A percentile compares a stretch with the other conserved stretches of the same genome.
phyloP scores from a whole-genome alignment of 2,113 vertebrate genomes.

The Heteronetta atricapilla region DNA sequence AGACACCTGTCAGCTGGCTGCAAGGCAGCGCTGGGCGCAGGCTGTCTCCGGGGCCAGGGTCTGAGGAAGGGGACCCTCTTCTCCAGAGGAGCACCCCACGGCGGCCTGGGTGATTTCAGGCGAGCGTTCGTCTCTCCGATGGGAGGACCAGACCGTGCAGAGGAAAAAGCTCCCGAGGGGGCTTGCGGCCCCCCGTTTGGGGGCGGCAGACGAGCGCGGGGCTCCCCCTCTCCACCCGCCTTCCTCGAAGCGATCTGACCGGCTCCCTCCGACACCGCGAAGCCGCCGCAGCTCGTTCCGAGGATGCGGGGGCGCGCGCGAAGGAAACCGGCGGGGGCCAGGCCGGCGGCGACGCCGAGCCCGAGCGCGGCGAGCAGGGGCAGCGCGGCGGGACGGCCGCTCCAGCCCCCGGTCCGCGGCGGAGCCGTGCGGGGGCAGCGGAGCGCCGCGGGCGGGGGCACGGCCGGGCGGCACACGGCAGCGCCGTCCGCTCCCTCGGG shows the following conservation, averaged over 20 bases:
- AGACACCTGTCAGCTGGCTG: background rate
- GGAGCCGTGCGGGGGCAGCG: background rate
- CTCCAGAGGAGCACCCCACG: background rate
- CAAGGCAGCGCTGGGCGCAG: background rate
- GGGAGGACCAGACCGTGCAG: background rate
- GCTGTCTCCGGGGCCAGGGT: background rate
- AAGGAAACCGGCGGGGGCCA: background rate
- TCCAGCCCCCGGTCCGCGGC: background rate
- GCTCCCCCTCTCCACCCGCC: background rate
- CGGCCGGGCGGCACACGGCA: no score
- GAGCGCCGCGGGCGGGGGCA: no score
- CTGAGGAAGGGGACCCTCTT: background rate
- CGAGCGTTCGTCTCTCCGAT: background rate
- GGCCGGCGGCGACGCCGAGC: background rate
- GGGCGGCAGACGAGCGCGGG: rapidly evolving
- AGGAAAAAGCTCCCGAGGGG: background rate
- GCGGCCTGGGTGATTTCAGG: background rate
- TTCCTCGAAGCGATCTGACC: background rate
- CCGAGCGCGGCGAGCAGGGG: background rate
- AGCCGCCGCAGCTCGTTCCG: background rate
- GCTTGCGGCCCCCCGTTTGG: background rate
- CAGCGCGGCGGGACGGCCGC: background rate
- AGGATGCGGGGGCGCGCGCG: background rate
- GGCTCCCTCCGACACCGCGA: background rate
- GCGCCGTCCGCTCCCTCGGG: no score